phyloP scores from a whole-genome alignment of 2,888 invertebrate genomes.

The Drosophila neotestacea region DNA sequence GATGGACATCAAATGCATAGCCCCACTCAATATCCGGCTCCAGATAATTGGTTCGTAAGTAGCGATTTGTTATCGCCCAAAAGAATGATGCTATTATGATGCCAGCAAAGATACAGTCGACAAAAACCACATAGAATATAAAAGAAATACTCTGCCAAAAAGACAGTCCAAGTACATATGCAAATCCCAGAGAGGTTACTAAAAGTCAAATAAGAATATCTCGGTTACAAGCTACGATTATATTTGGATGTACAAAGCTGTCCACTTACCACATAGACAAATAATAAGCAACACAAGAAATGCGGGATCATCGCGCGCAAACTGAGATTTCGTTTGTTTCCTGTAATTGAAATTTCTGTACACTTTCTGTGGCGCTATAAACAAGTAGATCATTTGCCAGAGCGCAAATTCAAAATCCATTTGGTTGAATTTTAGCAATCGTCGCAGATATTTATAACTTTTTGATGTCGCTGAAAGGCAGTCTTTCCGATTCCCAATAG shows the following conservation, averaged over 20 bases:
- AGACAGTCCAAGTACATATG: slow-evolving; percentile 90
- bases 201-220: slow-evolving; percentile 47
- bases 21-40: slow-evolving; percentile 95
- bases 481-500: slow-evolving; percentile 89
- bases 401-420: slow-evolving; percentile 99
- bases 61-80: slow-evolving; percentile 89
- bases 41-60: slow-evolving; percentile 80
- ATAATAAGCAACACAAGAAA: slow-evolving; percentile 96
- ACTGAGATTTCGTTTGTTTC: slow-evolving; percentile 99
- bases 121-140: slow-evolving; percentile 95
- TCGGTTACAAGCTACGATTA: neutral
- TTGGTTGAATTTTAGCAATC: slow-evolving; percentile 95
- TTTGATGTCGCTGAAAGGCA: slow-evolving; percentile 94
- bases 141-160: slow-evolving; percentile 91
- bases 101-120: slow-evolving; percentile 97
- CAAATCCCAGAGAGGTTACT: slow-evolving; percentile 96
- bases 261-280: slow-evolving; percentile 90
- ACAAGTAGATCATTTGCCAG: slow-evolving; percentile 99
- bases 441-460: slow-evolving; percentile 93
- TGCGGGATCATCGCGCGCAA: slow-evolving; percentile 99
- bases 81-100: slow-evolving; percentile 94
- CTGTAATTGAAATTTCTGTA: slow-evolving; percentile 98
- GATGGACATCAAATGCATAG: slow-evolving; percentile 98
- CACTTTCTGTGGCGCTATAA: slow-evolving; percentile 97
- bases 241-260: neutral